phyloP scores from a whole-genome alignment of 2,113 vertebrate species.

The Stomatorhinus ivindoensis region DNA sequence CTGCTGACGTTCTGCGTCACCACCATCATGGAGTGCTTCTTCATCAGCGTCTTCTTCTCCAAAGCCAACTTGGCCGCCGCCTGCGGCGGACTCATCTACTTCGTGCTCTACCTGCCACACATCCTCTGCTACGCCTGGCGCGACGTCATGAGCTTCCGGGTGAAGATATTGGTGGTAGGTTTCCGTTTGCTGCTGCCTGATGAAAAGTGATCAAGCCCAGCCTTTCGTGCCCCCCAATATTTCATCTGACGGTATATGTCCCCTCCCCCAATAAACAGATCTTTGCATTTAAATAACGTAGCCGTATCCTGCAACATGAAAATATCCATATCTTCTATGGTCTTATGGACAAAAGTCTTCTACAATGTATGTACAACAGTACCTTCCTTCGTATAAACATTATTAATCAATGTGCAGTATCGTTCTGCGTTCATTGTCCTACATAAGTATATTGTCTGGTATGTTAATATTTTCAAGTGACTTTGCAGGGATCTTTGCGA shows the following conservation, averaged over 20 bases:
- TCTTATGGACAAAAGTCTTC: background rate
- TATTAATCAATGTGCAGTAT: background rate
- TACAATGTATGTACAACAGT: background rate
- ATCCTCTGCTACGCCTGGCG: slow-evolving; percentile 87
- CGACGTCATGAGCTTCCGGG: slow-evolving; percentile 71
- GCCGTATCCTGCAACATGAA: background rate
- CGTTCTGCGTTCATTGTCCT: background rate
- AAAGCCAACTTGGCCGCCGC: slow-evolving; percentile 91
- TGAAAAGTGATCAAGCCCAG: background rate
- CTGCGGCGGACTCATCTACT: slow-evolving; percentile 92
- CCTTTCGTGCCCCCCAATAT: background rate
- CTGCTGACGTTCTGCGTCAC: slow-evolving; percentile 78
- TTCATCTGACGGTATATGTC: background rate
- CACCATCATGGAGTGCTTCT: slow-evolving; percentile 90
- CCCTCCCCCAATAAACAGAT: background rate
- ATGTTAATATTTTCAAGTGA: slow-evolving; percentile 3
- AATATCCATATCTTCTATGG: background rate
- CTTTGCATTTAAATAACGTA: background rate
- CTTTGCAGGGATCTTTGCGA: slow-evolving; percentile 14
- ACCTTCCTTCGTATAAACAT: background rate
- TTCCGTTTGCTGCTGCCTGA: background rate
- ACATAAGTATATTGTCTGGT: background rate
- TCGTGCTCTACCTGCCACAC: slow-evolving; percentile 85
- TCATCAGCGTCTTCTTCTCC: slow-evolving; percentile 94
- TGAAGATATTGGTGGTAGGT: slow-evolving; percentile 82